These are phyloP conservation scores for Ctenomys sociabilis DNA, from an alignment of 2,113 vertebrate genomes.

Conservation along the genomic window DNA sequence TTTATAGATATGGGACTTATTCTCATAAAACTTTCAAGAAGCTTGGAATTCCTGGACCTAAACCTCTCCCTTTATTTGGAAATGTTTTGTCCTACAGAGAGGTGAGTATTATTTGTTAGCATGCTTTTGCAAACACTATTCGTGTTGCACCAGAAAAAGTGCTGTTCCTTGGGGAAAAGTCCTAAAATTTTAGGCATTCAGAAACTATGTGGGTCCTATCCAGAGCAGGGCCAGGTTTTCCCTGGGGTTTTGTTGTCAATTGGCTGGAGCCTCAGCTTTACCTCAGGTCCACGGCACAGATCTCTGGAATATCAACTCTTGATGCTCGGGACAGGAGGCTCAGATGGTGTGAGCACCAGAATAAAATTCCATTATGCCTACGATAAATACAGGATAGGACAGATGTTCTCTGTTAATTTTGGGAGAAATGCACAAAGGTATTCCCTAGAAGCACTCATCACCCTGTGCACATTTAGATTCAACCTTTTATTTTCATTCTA, in stretches of 20 bases:
- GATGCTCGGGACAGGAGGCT: not conserved
- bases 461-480: too few species aligned
- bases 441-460: too few species aligned
- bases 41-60: constrained; percentile 88
- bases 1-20: constrained; percentile 88
- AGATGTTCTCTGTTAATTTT: too few species aligned
- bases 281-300: too few species aligned
- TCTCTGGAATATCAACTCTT: not conserved
- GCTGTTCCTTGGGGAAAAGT: not conserved
- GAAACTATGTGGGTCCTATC: not conserved
- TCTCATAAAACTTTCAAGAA: constrained; percentile 88
- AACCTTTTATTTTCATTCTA: too few species aligned
- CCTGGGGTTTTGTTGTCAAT: not conserved
- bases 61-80: constrained; percentile 88
- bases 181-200: not conserved
- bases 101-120: constrained; percentile 75
- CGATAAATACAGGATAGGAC: too few species aligned
- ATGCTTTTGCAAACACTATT: not conserved
- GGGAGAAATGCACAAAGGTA: too few species aligned
- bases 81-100: constrained; percentile 78
- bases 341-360: not conserved
- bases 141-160: not conserved
- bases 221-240: not conserved
- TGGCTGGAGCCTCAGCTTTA: not conserved
- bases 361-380: too few species aligned